Base-by-base conservation (phyloP, 2,888 invertebrate species). In the Brachypterus glaber region DNA sequence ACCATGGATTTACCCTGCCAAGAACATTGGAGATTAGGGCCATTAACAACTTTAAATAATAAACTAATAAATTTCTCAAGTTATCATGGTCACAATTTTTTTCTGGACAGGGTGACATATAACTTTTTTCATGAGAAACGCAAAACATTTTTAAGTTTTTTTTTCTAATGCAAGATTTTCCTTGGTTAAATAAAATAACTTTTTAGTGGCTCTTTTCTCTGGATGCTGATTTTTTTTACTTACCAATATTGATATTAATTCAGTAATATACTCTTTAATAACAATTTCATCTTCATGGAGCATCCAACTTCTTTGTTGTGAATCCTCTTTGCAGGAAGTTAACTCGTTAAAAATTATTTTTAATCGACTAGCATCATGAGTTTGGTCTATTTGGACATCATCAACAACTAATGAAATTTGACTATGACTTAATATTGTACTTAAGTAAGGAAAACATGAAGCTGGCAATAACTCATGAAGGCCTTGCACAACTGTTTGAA, bases 231-330 rank as follows among this genome's bases (percentile, higher is more conserved):
- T n/a, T n/a, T n/a, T n/a, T n/a, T n/a, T 30, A 54, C 66, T 60
- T 67, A 86, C 87, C 75, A 89, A 71, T 56, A 89, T 87, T 45
- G 84, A 84, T 33, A 83, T 83, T 15, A 88, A 70, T 61, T 88
- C 86, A 38, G 79, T 74, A 39, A 95, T 72, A 62, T 90, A 86
- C 43, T 87, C 84, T 41, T 81, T 79, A 57, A 95, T 93, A 50
- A 86, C 82, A 41, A 77, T 77, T 49, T 93, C 92, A 62, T 95
- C 95, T 60, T 95, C 93, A 60, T 93, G 88, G 17, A 95, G 69
- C 62, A 90, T 88, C 95, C 95, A 95, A 50, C 89, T 91, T 40
- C 95, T 72, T 58, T 96, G 95, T 58, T 96, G 93, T 0, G 91
- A 87, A 61, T 95, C 95, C 58, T 93, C 90, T 50, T 92, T 92